phyloP scores from a whole-genome alignment of 2,113 vertebrate species.

The Hyaena hyaena region DNA sequence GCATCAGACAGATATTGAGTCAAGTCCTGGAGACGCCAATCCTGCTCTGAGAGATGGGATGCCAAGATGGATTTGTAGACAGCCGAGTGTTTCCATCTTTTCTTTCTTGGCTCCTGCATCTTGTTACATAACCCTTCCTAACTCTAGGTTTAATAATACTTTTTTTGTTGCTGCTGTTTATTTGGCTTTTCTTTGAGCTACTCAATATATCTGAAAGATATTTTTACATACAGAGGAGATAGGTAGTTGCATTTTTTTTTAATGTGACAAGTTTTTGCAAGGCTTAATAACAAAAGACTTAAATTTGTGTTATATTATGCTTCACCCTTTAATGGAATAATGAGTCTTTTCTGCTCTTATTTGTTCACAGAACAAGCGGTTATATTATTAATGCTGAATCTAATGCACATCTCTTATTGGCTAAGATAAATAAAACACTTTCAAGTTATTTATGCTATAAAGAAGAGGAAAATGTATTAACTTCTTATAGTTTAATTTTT shows the following conservation, averaged over 20 bases:
- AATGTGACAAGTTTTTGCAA: background rate
- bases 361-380: background rate
- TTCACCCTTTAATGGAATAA: background rate
- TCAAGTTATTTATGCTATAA: constrained; percentile 43
- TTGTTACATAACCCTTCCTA: background rate
- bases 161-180: background rate
- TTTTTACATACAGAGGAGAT: background rate
- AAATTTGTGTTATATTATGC: background rate
- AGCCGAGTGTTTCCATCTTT: background rate
- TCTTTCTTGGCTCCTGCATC: background rate
- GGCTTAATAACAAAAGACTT: background rate
- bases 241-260: background rate
- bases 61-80: background rate
- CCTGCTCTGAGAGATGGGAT: background rate
- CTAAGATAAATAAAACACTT: constrained; percentile 27
- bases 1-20: background rate
- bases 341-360: background rate
- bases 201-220: background rate
- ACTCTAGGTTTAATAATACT: background rate
- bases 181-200: background rate
- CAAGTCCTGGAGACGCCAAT: background rate
- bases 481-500: background rate
- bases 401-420: background rate
- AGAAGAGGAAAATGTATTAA: background rate
- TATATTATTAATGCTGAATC: background rate